phyloP scores from a whole-genome alignment of 2,113 vertebrate species.

The Malurus alboscapulatus region DNA sequence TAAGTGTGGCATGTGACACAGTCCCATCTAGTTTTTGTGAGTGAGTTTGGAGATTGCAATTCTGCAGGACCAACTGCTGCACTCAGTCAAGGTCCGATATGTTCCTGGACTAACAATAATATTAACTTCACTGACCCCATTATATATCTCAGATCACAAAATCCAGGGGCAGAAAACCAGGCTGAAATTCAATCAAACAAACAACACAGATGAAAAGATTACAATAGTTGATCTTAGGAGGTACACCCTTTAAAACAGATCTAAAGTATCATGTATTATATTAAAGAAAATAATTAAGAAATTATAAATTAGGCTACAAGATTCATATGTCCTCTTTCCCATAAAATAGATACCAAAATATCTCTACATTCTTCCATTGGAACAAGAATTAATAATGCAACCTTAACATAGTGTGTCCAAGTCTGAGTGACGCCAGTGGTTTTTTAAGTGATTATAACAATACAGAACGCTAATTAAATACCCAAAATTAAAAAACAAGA shows the following conservation, averaged over 20 bases:
- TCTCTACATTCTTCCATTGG: neutral
- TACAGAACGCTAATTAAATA: neutral
- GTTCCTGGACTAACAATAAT: neutral
- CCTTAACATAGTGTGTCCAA: neutral
- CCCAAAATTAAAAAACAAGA: neutral
- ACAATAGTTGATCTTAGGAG: neutral
- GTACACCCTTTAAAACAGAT: neutral
- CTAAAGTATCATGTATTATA: neutral
- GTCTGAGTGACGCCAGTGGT: neutral
- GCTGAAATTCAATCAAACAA: neutral
- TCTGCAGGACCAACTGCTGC: neutral
- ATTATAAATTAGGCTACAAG: neutral
- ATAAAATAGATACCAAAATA: neutral
- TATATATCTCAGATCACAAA: neutral
- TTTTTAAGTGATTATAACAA: neutral
- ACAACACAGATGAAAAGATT: neutral
- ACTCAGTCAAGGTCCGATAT: neutral
- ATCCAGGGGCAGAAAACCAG: neutral
- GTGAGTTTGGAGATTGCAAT: neutral
- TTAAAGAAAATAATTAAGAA: neutral
- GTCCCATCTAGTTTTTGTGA: neutral
- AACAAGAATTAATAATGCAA: neutral
- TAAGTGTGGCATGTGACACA: too few relatives aligned
- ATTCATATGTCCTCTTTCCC: neutral
- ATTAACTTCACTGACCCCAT: neutral